These are phyloP conservation scores for Thalassoma bifasciatum DNA, from an alignment of 2,113 vertebrate genomes.

Conservation along the genomic window DNA sequence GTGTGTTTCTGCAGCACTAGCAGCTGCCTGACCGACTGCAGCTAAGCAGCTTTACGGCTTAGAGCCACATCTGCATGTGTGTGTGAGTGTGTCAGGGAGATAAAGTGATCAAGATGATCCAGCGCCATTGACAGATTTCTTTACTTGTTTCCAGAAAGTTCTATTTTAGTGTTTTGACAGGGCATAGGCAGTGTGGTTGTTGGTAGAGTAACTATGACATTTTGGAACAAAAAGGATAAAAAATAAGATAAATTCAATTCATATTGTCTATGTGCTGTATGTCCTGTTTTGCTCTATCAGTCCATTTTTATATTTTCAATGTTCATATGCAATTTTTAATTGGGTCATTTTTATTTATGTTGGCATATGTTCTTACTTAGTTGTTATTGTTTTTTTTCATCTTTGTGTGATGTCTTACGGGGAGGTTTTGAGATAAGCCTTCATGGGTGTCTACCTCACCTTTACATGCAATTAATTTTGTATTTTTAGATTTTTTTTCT, in stretches of 20 bases:
- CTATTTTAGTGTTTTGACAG: neutral
- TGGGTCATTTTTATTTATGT: no score
- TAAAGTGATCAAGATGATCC: neutral
- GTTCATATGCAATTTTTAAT: no score
- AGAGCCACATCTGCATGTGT: slow-evolving; percentile 33
- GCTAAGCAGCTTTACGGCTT: slow-evolving; percentile 73
- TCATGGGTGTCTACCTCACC: no score
- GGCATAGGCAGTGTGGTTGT: neutral
- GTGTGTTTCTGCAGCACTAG: slow-evolving; percentile 14
- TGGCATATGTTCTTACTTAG: no score
- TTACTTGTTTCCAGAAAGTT: slow-evolving; percentile 9
- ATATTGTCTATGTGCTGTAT: no score
- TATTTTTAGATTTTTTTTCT: no score
- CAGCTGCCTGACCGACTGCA: slow-evolving; percentile 45
- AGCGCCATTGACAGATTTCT: slow-evolving; percentile 3
- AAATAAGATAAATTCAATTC: neutral
- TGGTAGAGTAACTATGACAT: neutral
- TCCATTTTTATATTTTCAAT: no score
- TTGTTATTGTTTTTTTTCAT: no score
- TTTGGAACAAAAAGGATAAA: neutral
- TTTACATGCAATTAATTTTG: no score
- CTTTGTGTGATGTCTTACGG: no score
- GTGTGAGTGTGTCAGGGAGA: neutral
- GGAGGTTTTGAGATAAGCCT: no score
- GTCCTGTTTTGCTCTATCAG: no score